Conservation (phyloP, 2,797 vertebrate genomes). For the Sebastes nivosus region DNA sequence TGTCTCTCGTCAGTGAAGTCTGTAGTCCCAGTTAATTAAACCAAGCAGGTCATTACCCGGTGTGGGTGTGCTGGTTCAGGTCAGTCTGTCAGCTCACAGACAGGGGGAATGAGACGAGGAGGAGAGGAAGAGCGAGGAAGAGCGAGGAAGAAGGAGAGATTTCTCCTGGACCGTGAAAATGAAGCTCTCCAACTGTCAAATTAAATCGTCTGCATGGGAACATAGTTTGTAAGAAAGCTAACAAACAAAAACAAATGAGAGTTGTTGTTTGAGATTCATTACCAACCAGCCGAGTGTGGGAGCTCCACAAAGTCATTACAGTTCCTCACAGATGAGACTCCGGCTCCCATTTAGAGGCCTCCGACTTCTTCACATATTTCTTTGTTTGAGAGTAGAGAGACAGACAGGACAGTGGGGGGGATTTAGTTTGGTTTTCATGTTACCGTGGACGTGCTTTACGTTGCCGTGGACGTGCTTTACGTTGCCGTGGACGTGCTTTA, state of each 20-base stretch:
- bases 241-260: constrained; percentile 40
- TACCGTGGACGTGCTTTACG: too few relatives aligned
- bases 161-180: constrained; percentile 17
- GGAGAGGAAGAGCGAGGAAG: neutral
- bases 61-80: neutral
- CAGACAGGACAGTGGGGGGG: too few relatives aligned
- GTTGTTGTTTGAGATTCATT: constrained; percentile 31
- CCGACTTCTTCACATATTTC: neutral
- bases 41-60: constrained; percentile 30
- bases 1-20: constrained; percentile 15
- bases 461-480: too few relatives aligned
- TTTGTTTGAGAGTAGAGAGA: neutral
- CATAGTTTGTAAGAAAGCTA: constrained; percentile 18
- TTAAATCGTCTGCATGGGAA: constrained; percentile 33
- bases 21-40: constrained; percentile 41
- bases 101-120: neutral
- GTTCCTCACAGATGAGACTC: neutral
- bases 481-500: too few relatives aligned
- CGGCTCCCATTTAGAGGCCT: neutral
- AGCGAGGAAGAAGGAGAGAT: neutral
- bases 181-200: constrained; percentile 54
- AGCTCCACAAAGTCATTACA: neutral
- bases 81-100: neutral
- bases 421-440: too few relatives aligned
- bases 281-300: neutral